Conservation (phyloP, 1,140 invertebrate genomes). For the Drosophila tani region DNA sequence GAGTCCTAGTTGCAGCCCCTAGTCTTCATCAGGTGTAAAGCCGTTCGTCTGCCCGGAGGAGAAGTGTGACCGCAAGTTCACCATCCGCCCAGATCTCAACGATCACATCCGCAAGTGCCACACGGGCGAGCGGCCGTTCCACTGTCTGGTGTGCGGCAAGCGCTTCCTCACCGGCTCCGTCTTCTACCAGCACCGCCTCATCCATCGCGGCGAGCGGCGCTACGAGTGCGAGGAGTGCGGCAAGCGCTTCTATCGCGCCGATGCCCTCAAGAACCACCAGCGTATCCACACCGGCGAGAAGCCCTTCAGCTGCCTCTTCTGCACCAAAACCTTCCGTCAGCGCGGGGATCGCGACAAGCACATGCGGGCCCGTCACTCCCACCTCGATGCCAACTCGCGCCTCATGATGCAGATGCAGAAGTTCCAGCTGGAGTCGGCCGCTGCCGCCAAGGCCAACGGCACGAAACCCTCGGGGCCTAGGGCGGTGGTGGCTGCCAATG, state of each 20-base stretch:
- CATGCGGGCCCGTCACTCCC: constrained; percentile 86
- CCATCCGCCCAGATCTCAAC: constrained; percentile 88
- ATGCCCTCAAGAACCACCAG: constrained; percentile 87
- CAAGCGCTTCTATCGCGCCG: constrained; percentile 87
- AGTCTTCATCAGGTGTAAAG: constrained; percentile 85
- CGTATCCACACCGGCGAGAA: constrained; percentile 90
- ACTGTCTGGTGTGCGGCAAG: constrained; percentile 90
- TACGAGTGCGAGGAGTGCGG: constrained; percentile 90
- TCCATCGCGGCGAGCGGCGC: constrained; percentile 92
- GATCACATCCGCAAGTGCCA: constrained; percentile 89
- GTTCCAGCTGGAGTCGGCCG: constrained; percentile 71
- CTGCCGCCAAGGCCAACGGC: constrained; percentile 53
- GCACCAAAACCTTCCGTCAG: constrained; percentile 88
- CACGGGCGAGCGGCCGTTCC: constrained; percentile 90
- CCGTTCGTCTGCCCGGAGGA: constrained; percentile 87
- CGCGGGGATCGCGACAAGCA: constrained; percentile 88
- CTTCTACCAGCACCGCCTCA: constrained; percentile 90
- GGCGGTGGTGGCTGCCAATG: background rate
- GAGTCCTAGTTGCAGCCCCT: background rate
- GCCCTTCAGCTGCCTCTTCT: constrained; percentile 89
- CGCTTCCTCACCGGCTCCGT: constrained; percentile 90
- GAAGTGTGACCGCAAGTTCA: constrained; percentile 88
- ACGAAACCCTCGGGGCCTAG: background rate
- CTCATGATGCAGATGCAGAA: constrained; percentile 83
- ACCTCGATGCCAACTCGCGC: constrained; percentile 75